Evolutionary conservation across 1,140 invertebrate species (phyloP).

Genomic region (Gryon sp.): DNA sequence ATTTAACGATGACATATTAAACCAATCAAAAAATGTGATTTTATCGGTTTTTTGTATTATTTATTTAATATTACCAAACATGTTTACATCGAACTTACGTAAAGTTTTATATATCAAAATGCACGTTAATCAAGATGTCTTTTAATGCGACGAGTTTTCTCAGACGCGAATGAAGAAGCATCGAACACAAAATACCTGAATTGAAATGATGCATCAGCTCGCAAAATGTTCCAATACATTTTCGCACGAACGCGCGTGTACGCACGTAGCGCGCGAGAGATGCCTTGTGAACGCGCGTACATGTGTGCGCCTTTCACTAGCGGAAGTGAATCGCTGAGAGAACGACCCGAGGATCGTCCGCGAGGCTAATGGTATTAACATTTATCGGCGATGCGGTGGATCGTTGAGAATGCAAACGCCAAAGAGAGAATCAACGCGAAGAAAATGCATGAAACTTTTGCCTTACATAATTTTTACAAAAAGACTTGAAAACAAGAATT

Average conservation of each 20-base stretch:
- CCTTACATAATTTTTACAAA: constrained; percentile 52
- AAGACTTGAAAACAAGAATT: no score
- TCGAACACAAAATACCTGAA: constrained; percentile 5
- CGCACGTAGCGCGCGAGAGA: constrained; percentile 43
- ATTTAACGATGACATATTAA: no score
- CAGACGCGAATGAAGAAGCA: neutral
- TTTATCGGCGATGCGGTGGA: constrained; percentile 43
- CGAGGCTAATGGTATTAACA: constrained; percentile 59
- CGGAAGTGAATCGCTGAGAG: constrained; percentile 75
- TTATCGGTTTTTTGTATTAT: no score
- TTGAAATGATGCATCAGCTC: constrained; percentile 27
- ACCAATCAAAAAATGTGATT: no score
- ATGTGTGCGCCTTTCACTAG: constrained; percentile 75
- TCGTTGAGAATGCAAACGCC: constrained; percentile 39
- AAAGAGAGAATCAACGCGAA: constrained; percentile 13
- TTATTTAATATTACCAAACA: neutral
- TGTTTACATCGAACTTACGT: neutral
- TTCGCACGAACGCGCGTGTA: constrained; percentile 21
- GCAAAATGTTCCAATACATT: constrained; percentile 26
- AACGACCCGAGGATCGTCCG: constrained; percentile 72
- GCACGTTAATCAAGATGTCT: constrained; percentile 1
- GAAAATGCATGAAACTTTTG: constrained; percentile 35
- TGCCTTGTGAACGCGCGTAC: constrained; percentile 40
- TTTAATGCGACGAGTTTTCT: constrained; percentile 14
- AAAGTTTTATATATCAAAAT: neutral